A percentile compares a stretch with the other conserved stretches of the same genome.
Conservation (phyloP, 2,113 vertebrate genomes). For the Talpa occidentalis region DNA sequence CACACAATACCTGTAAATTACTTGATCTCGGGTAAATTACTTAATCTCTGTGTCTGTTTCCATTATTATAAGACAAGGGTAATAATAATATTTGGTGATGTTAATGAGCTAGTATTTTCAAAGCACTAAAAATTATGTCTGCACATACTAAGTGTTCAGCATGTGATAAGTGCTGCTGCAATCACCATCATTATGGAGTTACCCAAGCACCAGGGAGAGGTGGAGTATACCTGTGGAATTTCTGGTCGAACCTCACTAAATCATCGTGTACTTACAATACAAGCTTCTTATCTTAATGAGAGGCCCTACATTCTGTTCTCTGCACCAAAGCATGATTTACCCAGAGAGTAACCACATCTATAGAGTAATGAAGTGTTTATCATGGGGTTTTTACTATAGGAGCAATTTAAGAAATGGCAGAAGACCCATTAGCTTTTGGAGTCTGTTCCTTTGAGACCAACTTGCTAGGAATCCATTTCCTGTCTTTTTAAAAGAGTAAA, state of each 20-base stretch:
- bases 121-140: background rate
- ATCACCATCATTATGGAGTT: fast-evolving
- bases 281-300: background rate
- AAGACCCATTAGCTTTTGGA: slow-evolving; percentile 36
- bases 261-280: background rate
- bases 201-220: background rate
- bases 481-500: slow-evolving; percentile 39
- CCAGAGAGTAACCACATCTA: background rate
- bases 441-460: slow-evolving; percentile 35
- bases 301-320: background rate
- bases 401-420: background rate
- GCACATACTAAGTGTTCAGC: background rate
- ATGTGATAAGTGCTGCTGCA: background rate
- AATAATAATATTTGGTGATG: background rate
- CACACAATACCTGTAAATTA: background rate
- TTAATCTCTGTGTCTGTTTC: background rate
- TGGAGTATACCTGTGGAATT: background rate
- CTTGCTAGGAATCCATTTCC: slow-evolving; percentile 42
- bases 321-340: background rate
- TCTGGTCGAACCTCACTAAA: background rate
- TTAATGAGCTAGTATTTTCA: background rate
- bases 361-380: background rate
- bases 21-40: background rate
- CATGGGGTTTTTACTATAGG: background rate
- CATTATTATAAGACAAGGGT: background rate